These are phyloP conservation scores for Pseudorectes ferrugineus DNA, from an alignment of 2,113 vertebrate species.

Conservation along the genomic window DNA sequence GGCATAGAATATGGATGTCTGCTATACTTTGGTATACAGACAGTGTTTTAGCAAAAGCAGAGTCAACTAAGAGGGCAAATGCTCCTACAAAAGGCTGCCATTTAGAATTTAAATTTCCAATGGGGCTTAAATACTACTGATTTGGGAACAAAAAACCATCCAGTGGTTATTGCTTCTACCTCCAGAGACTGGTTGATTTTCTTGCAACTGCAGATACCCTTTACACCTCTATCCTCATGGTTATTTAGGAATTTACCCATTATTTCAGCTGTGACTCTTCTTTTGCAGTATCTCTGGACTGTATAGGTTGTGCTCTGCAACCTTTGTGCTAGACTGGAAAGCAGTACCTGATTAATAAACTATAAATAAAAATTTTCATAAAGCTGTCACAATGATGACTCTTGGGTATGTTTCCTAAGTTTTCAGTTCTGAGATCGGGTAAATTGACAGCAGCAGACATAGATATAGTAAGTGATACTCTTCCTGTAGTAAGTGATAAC, in stretches of 20 bases:
- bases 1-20: neutral
- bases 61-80: neutral
- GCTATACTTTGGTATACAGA: neutral
- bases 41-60: neutral
- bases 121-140: neutral
- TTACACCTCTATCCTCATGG: neutral
- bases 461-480: neutral
- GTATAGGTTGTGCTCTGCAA: neutral
- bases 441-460: neutral
- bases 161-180: neutral
- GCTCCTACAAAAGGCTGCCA: neutral
- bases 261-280: neutral
- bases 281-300: neutral
- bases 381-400: neutral
- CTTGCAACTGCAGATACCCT: neutral
- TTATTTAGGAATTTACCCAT: neutral
- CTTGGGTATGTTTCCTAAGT: neutral
- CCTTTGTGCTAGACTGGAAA: neutral
- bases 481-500: neutral
- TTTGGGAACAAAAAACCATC: neutral
- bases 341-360: neutral
- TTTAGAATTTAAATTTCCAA: neutral
- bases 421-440: neutral
- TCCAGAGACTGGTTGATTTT: neutral
- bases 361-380: neutral